Evolutionary conservation across 2,888 invertebrate genomes (phyloP).

Genomic region (Itoplectis maculator): DNA sequence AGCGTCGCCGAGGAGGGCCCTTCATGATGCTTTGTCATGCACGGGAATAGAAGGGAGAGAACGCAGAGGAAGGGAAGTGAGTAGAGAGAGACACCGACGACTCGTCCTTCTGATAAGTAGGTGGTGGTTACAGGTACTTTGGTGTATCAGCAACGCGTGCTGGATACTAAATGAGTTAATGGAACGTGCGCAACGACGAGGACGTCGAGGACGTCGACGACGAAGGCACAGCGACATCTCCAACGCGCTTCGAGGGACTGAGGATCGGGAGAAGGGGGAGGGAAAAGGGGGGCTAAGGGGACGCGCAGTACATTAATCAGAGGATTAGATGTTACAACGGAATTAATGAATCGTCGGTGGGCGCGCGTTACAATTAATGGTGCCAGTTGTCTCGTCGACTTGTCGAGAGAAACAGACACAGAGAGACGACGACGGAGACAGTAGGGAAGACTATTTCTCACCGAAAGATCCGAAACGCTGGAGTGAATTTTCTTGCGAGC

Average conservation of each 20-base stretch:
- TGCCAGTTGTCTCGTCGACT: constrained; percentile 24
- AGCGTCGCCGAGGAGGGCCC: constrained; percentile 13
- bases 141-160: constrained; percentile 42
- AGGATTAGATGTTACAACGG: constrained; percentile 64
- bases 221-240: background rate
- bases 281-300: no score
- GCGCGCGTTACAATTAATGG: constrained; percentile 53
- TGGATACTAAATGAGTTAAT: constrained; percentile 57
- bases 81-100: constrained; percentile 41
- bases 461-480: background rate
- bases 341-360: constrained; percentile 64
- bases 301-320: constrained; percentile 60
- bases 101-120: constrained; percentile 60
- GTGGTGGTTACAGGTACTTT: constrained; percentile 50
- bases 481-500: constrained; percentile 44
- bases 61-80: no score
- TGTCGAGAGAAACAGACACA: background rate
- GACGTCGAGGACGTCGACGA: no score
- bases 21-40: constrained; percentile 68
- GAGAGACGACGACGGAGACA: no score
- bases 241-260: background rate
- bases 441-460: constrained; percentile 14
- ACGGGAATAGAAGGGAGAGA: constrained; percentile 21
- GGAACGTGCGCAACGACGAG: constrained; percentile 31
- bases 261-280: no score